phyloP scores from a whole-genome alignment of 2,888 invertebrate species.

The Coelogynopora nodosa region DNA sequence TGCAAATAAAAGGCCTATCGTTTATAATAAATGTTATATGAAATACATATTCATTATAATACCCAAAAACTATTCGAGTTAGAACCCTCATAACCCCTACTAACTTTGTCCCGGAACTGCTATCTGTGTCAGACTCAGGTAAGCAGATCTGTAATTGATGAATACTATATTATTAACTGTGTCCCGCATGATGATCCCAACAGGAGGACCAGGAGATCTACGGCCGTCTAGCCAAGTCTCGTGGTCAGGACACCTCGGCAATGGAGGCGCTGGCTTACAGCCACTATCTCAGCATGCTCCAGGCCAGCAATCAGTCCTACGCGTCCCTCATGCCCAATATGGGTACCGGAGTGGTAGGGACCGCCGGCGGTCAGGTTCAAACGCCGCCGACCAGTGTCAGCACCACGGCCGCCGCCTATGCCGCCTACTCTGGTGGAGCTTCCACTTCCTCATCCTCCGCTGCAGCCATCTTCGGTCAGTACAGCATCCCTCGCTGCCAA shows the following conservation, averaged over 20 bases:
- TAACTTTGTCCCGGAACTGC: background rate
- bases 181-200: background rate
- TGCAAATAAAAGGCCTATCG: no score
- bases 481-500: no score
- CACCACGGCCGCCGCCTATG: constrained; percentile 53
- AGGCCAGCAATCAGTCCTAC: constrained; percentile 44
- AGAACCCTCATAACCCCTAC: no score
- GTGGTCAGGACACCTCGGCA: constrained; percentile 44
- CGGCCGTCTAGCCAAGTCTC: constrained; percentile 42
- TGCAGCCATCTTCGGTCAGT: background rate
- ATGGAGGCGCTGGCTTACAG: constrained; percentile 45
- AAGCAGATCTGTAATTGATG: no score
- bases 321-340: constrained; percentile 39
- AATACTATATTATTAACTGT: no score
- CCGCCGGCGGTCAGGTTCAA: constrained; percentile 39
- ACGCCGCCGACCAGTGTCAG: constrained; percentile 44
- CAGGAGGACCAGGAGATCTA: constrained; percentile 46
- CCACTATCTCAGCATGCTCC: constrained; percentile 46
- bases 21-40: no score
- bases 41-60: no score
- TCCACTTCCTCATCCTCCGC: background rate
- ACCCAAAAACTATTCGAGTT: no score
- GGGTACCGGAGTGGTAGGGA: constrained; percentile 35
- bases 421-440: constrained; percentile 50
- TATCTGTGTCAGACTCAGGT: no score